Conservation (phyloP, 2,113 vertebrate species). For the Ciconia boyciana region DNA sequence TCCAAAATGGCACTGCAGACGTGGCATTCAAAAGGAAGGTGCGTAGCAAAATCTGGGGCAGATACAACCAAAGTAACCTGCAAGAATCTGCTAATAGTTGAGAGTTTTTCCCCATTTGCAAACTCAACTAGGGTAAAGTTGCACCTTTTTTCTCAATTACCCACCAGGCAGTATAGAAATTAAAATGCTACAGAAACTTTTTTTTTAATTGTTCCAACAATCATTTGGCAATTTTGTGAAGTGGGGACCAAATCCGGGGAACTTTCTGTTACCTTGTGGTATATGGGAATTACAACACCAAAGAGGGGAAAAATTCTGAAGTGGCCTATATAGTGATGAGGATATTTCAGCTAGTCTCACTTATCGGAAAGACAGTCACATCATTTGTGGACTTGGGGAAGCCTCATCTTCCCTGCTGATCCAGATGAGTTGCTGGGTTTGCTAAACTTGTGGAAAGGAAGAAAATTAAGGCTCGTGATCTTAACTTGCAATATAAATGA, state of each 20-base stretch:
- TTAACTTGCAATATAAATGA: neutral
- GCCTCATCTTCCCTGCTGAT: neutral
- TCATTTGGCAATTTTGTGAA: neutral
- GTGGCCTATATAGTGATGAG: fast-evolving
- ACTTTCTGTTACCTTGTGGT: neutral
- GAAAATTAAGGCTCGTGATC: neutral
- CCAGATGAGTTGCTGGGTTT: neutral
- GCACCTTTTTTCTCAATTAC: neutral
- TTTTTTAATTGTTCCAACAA: neutral
- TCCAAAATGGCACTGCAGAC: neutral
- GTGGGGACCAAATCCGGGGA: fast-evolving
- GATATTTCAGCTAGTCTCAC: neutral
- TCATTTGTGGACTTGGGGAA: neutral
- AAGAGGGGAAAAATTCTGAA: neutral
- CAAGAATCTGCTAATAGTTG: neutral
- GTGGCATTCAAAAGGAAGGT: neutral
- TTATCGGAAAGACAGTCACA: neutral
- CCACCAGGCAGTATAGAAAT: neutral
- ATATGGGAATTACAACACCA: neutral
- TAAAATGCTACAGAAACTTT: neutral
- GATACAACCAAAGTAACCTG: neutral
- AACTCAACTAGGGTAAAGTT: neutral
- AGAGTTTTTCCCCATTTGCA: neutral
- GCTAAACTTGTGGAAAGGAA: neutral
- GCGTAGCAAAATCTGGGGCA: neutral